Evolutionary conservation across 53 echinoderm and acorn worm genomes (phyloP).

Genomic region (Patiria pectinifera): DNA sequence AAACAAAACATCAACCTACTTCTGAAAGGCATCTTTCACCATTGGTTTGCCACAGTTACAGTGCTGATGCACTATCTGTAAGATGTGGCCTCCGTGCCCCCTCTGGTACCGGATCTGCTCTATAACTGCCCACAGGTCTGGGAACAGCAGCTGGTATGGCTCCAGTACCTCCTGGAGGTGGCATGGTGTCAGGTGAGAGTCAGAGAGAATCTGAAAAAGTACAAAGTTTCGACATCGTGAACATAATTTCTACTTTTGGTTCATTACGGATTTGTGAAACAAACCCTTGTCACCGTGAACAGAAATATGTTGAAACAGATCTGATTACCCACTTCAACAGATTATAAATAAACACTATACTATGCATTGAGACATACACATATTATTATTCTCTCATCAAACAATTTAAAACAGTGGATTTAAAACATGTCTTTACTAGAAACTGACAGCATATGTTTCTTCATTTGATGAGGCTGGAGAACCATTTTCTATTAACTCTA

Average conservation of each 20-base stretch:
- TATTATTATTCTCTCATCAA: no score
- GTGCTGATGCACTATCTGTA: conserved; percentile 85
- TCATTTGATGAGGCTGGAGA: no score
- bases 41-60: conserved; percentile 93
- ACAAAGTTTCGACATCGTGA: not conserved
- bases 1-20: conserved; percentile 57
- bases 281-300: no score
- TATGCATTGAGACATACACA: no score
- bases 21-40: conserved; percentile 78
- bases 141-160: conserved; percentile 87
- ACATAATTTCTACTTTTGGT: no score
- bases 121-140: conserved; percentile 74
- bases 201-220: conserved; percentile 75
- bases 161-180: conserved; percentile 88
- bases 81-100: conserved; percentile 91
- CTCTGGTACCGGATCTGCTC: conserved; percentile 75
- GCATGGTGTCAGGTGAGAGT: conserved; percentile 82
- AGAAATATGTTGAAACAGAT: no score
- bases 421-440: no score
- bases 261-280: no score
- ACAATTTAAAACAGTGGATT: no score
- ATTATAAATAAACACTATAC: no score
- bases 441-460: no score
- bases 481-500: no score
- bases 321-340: not conserved